Evolutionary conservation across 2,888 invertebrate genomes (phyloP), one percentile per base, ranked within the genome.

Genomic region (Drosophila barbarae): DNA sequence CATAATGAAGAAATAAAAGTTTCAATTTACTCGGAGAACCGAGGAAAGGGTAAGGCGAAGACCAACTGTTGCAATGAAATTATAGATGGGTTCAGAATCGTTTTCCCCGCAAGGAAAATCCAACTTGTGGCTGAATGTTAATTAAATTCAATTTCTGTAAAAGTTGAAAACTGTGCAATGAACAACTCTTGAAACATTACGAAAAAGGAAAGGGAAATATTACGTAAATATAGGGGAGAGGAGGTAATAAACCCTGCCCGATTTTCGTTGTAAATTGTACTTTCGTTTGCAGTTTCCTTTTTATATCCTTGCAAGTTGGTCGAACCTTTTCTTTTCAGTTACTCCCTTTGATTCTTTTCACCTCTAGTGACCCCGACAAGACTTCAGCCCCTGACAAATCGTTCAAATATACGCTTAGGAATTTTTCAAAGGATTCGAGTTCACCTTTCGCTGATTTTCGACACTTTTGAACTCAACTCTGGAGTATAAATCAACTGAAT

Each of bases 51-150:
- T 8, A n/a, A 15, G 23, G 3, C 12, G 3, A 12, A 12, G 65
- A 23, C 41, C 68, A 57, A 66, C 51, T 57, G 67, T 57, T 57
- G 68, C 67, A 57, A 30, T 18, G 23, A 34, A 44, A 12, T 34
- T 44, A 49, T 23, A 15, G 21, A 18, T 15, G 12, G 15, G 32
- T 21, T 12, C 12, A 30, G 28, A 66, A 38, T 13, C 18, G 18
- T 34, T 36, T 28, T 26, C 35, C 4, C 26, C 12, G 2, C 35
- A 35, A 10, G 42, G 42, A n/a, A 36, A 28, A 30, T 44, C 56
- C 38, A 52, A 38, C 32, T 58, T 58, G 52, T 13, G 67, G 69
- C 52, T 42, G 69, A 67, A 68, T 52, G 52, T 52, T 67, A 57
- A 57, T 67, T 67, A 57, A 68, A 67, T 51, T 47, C 46, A 52